Base-by-base conservation (phyloP, 2,888 invertebrate species). In the Mesodorylaimus sp. region DNA sequence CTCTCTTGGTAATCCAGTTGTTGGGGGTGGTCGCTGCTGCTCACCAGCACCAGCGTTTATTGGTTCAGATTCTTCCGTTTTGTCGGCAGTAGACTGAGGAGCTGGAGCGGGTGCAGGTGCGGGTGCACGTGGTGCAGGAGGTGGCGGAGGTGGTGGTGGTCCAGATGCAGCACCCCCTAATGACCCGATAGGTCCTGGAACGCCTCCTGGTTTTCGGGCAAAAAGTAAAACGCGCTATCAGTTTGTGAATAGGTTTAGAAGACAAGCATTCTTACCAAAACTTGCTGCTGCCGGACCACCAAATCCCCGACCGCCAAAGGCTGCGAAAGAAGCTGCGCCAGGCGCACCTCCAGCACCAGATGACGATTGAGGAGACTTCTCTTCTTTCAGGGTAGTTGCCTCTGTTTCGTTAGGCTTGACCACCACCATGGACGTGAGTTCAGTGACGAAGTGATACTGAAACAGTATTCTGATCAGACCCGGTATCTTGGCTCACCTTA, bases 381-480 rank as follows among this genome's bases (percentile, higher is more conserved):
- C 32, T 16, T 10, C 32, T 32, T 32, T 32, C 32, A 32, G 16
- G 7, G 32, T 7, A 7, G 32, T 10, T 16, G 32, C 32, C 41
- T 7, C 19, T 7, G 41, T 21, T 41, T 49, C 71, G 2, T 75
- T 73, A 27, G 78, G 77, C 58, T 78, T 78, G 16, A 77, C 77
- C 2, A 79, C 78, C 26, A 79, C 76, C 55, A 79, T 66, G 1
- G 79, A 79, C 2, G 77, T 79, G 45, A 79, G 69, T 3, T 78
- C 75, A 1, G 79, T 79, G n/a, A 80, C 79, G 62, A 80, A 79
- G 39, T 73, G 72, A 58, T 79, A 79, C 76, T 77, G 64, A 46
- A 63, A 62, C n/a, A n/a, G n/a, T n/a, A 52, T 39, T 21, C 13
- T 50, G 25, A 28, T 10, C 5, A 46, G 5, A 29, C 36, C 19